Base-by-base conservation (phyloP, 2,797 vertebrate genomes). In the Cephalopachus bancanus region DNA sequence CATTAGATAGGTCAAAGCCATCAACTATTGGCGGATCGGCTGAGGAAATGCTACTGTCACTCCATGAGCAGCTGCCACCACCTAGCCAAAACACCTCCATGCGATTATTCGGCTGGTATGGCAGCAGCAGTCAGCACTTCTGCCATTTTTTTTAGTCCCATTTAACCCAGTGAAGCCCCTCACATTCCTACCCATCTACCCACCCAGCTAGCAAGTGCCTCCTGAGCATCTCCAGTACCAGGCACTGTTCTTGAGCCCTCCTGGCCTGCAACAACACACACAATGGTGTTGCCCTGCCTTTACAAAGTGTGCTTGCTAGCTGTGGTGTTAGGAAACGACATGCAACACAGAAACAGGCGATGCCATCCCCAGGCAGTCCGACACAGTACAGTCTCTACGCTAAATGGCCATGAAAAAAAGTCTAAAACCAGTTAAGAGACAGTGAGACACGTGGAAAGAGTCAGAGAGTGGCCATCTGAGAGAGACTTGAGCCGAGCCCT, bases 81-180 rank as follows among this genome's bases (percentile, higher is more conserved):
- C 51, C 6, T 1, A 16, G 37, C 10, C 5, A 7, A 16, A 17
- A 17, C 0, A 20, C 1, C 1, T 65, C 81, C 14, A 16, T 10
- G 12, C 1, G 53, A 0, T 6, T 11, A 3, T 1, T 51, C 16
- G 3, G 4, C 64, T 26, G 15, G 28, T 7, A 7, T 1, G 9
- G 62, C 67, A n/a, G 57, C 10, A 9, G 44, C 20, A 0, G 15
- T 10, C 19, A 0, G 6, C 14, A 26, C 14, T 24, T 6, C 24
- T 4, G 19, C 24, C 57, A 3, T 22, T 28, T 49, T 49, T 1
- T 10, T 16, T 0, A 20, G 28, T 9, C 60, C 44, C 33, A 16
- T 0, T 4, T 12, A 26, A 8, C 26, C 7, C 0, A 0, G 1
- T 0, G 9, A 19, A 6, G 53, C 10, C 3, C 20, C 10, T 10